Evolutionary conservation across 2,797 vertebrate genomes (phyloP).

Genomic region (Macropus fuliginosus): DNA sequence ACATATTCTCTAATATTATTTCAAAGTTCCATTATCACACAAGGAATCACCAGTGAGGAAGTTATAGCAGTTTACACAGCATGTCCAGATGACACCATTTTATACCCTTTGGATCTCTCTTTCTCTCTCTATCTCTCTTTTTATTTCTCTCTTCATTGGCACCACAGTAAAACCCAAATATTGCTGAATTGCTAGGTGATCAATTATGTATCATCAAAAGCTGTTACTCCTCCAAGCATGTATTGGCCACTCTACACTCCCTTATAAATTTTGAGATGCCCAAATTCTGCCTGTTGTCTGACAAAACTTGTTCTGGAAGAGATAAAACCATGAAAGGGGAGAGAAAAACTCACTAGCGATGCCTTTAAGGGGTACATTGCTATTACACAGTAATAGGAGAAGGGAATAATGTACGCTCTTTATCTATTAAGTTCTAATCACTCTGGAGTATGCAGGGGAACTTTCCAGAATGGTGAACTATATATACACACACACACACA

Average conservation of each 20-base stretch:
- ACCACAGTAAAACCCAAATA: conserved; percentile 29
- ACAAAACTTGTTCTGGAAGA: conserved; percentile 30
- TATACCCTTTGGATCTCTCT: conserved; percentile 12
- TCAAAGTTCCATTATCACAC: conserved; percentile 46
- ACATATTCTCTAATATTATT: conserved; percentile 58
- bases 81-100: neutral
- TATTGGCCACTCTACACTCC: conserved; percentile 27
- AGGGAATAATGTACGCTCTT: neutral
- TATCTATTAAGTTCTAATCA: too few species aligned
- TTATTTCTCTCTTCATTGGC: neutral
- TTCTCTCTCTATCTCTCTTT: neutral
- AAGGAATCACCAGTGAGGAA: conserved; percentile 42
- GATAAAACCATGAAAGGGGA: conserved; percentile 1
- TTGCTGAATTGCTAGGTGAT: conserved; percentile 30
- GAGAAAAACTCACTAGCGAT: neutral
- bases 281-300: conserved; percentile 56
- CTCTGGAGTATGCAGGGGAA: neutral
- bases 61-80: conserved; percentile 9
- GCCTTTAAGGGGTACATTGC: neutral
- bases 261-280: conserved; percentile 15
- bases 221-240: conserved; percentile 44
- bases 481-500: too few species aligned
- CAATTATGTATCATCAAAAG: conserved; percentile 33
- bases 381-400: conserved; percentile 22
- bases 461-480: neutral